Conservation (phyloP, 1,140 invertebrate genomes). For the Drosophila albomicans region DNA sequence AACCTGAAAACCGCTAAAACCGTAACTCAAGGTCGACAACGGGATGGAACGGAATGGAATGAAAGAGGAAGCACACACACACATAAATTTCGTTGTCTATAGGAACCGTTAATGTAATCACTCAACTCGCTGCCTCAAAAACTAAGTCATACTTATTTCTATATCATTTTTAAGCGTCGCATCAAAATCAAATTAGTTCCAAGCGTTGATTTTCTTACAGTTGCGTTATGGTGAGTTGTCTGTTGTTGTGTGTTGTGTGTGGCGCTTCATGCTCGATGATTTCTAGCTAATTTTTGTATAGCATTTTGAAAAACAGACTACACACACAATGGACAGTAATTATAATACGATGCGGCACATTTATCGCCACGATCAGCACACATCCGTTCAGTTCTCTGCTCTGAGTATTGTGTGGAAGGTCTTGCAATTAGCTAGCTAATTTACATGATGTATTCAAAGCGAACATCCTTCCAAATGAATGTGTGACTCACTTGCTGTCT, state of each 20-base stretch:
- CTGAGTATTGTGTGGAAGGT: constrained; percentile 13
- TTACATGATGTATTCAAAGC: constrained; percentile 69
- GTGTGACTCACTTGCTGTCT: constrained; percentile 8
- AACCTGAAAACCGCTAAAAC: constrained; percentile 47
- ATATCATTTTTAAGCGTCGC: constrained; percentile 71
- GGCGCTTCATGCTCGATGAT: constrained; percentile 77
- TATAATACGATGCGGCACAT: constrained; percentile 80
- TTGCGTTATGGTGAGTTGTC: constrained; percentile 2
- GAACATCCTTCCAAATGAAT: constrained; percentile 62
- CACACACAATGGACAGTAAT: constrained; percentile 70
- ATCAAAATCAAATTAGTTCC: constrained; percentile 83
- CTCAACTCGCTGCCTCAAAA: constrained; percentile 55
- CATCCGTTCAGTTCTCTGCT: constrained; percentile 61
- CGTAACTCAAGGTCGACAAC: constrained; percentile 59
- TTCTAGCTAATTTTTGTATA: constrained; percentile 78
- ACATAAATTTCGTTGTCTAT: constrained; percentile 60
- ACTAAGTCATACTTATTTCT: constrained; percentile 61
- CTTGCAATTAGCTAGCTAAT: constrained; percentile 73
- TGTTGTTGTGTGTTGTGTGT: constrained; percentile 26
- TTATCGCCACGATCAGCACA: constrained; percentile 76
- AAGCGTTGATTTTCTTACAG: constrained; percentile 75
- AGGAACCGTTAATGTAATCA: constrained; percentile 74
- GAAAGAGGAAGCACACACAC: constrained; percentile 18
- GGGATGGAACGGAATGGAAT: constrained; percentile 13
- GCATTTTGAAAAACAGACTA: constrained; percentile 38